Base-by-base conservation (phyloP, 2,113 vertebrate genomes). In the Cacatua alba region DNA sequence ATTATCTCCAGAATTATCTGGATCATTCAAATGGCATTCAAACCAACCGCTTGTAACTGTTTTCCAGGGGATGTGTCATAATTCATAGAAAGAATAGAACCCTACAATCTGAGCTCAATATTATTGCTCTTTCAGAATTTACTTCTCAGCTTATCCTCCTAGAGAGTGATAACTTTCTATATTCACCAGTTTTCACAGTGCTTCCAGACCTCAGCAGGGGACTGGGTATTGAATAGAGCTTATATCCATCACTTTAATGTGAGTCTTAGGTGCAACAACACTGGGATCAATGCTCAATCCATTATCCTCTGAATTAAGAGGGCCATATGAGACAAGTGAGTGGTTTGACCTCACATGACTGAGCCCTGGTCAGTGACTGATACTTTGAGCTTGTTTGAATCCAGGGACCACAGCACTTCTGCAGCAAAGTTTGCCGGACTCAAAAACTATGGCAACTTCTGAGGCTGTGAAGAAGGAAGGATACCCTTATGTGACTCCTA, bases 1-100 rank as follows among this genome's bases (percentile, higher is more conserved):
- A 93, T 95, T 93, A 92, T 81, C 55, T 78, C 60, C 77, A 83
- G 60, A 81, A 92, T 88, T 77, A 83, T 53, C 80, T 85, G 65
- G 39, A 86, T 93, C 70, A 46, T 85, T 41, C n/a, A 88, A 80
- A 88, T 12, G 14, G 39, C 62, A 79, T 88, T 94, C 20, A 72
- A 93, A 82, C 14, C n/a, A 88, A 72, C 18, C 1, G 1, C 43
- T 94, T 95, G 82, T 1, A 87, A 76, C 81, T 44, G 43, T 76
- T 93, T 96, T 94, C 35, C 33, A 68, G 26, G 11, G 33, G 10
- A 29, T 55, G 12, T 82, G n/a, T 76, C 23, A 51, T 72, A 88
- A 87, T 90, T 82, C 70, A 48, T 21, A 55, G 33, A 31, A 63
- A 82, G 65, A 84, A 33, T 6, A 60, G 13, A 55, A 63, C 26